A percentile compares a stretch with the other conserved stretches of the same genome.
These are phyloP conservation scores for Colletes collaris DNA, from an alignment of 2,888 invertebrate genomes.

Conservation along the genomic window DNA sequence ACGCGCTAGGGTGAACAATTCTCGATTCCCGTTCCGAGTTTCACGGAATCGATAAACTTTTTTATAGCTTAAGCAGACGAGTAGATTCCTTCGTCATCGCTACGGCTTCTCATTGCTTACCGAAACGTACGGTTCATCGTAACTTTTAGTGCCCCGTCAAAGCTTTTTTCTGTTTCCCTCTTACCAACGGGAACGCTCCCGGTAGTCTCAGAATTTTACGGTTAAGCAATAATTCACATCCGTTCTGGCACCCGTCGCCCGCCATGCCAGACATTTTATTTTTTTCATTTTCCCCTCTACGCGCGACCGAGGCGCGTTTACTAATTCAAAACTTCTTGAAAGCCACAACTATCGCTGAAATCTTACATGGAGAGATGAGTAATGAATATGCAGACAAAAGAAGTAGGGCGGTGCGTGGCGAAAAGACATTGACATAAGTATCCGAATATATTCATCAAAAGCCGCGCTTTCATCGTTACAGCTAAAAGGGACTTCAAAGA, in stretches of 20 bases:
- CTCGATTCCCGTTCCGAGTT: not conserved
- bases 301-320: slow-evolving; percentile 5
- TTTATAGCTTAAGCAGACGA: not conserved
- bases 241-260: not conserved
- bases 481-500: too few relatives aligned
- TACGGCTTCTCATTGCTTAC: not conserved
- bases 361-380: not conserved
- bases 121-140: slow-evolving; percentile 4
- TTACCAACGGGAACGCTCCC: not conserved
- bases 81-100: slow-evolving; percentile 1
- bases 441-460: too few relatives aligned
- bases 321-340: slow-evolving; percentile 31
- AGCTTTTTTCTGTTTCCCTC: not conserved
- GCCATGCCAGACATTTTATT: not conserved
- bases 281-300: not conserved
- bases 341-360: slow-evolving; percentile 13
- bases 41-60: slow-evolving; percentile 1
- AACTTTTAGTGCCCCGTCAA: slow-evolving; percentile 13
- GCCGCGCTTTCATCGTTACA: too few relatives aligned
- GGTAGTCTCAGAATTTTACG: slow-evolving; percentile 2
- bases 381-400: slow-evolving; percentile 16
- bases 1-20: not conserved
- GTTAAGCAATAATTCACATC: slow-evolving; percentile 22
- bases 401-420: too few relatives aligned
- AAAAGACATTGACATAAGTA: too few relatives aligned